Conservation (phyloP, 1,140 invertebrate genomes). For the Antheraea pernyi region DNA sequence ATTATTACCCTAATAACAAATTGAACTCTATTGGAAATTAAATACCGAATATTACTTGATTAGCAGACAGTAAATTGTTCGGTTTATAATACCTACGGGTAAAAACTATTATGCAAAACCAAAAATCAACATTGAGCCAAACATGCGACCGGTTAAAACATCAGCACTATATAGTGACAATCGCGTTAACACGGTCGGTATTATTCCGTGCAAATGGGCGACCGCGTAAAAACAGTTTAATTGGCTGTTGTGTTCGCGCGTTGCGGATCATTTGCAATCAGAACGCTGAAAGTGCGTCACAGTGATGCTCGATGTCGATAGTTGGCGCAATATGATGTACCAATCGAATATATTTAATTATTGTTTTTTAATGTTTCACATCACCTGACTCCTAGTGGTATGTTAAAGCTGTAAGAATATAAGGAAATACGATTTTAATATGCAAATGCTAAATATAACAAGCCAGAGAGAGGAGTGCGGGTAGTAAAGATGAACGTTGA, state of each 20-base stretch:
- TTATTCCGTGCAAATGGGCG: conserved; percentile 49
- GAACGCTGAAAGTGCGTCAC: conserved; percentile 25
- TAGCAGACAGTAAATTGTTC: conserved; percentile 11
- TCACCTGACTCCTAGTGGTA: no score
- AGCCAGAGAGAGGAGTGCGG: no score
- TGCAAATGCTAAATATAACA: no score
- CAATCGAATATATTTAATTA: neutral
- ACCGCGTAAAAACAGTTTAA: conserved; percentile 69
- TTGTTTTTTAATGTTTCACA: neutral
- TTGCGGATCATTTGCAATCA: conserved; percentile 59
- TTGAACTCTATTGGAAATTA: neutral
- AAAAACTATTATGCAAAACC: conserved; percentile 20
- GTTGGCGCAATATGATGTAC: conserved; percentile 14
- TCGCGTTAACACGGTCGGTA: conserved; percentile 38
- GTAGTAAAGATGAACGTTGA: no score
- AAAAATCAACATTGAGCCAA: conserved; percentile 12
- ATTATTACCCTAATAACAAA: neutral
- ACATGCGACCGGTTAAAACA: conserved; percentile 6
- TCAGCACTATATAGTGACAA: conserved; percentile 20
- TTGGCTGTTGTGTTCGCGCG: conserved; percentile 44
- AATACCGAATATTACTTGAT: no score
- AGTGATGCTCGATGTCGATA: conserved; percentile 12
- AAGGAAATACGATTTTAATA: no score
- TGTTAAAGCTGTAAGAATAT: no score
- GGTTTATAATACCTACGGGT: conserved; percentile 10